Base-by-base conservation (phyloP, 2,888 invertebrate species). In the Petrophora chlorosata region DNA sequence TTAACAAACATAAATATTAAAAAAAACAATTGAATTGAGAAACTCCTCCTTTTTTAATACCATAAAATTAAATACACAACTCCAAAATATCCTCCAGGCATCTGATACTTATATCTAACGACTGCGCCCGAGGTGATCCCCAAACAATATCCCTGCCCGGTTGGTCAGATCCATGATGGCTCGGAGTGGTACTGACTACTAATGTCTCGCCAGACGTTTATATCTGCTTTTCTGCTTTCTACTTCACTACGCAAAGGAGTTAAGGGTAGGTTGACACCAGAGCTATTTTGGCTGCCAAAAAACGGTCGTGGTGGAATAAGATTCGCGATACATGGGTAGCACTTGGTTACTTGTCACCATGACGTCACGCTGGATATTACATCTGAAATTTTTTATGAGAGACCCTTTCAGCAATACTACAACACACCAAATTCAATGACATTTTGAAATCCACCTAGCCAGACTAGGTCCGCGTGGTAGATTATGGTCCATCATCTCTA, bases 171-270 rank as follows among this genome's bases (percentile, higher is more conserved):
- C 54, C 63, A 57, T 70, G 73, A 73, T 71, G 63, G 65, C 43
- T 46, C 56, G 53, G 64, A 60, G 59, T 65, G 62, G 68, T 66
- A 59, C 61, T 50, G 76, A 74, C 76, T 81, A 73, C 78, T 78
- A 79, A 82, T 78, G 74, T 35, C 41, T 35, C 17, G 14, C 67
- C 45, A 53, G 73, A 79, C 79, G 70, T 76, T 78, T 76, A 79
- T 80, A 82, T 79, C 73, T 69, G 30, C 41, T 22, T 41, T 41
- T 79, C 73, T 69, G 30, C 41, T 22, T 41, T 41, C 35, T 22
- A 34, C 29, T 35, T 22, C 32, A 43, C 14, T 47, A 25, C 34
- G 2, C 14, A 17, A 35, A 19, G 17, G 13, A 12, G 29, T 8
- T 40, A 29, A 28, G 34, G 28, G 16, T 10, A 23, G 13, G 14